phyloP scores from a whole-genome alignment of 2,797 vertebrate genomes.

The Lerista edwardsae region DNA sequence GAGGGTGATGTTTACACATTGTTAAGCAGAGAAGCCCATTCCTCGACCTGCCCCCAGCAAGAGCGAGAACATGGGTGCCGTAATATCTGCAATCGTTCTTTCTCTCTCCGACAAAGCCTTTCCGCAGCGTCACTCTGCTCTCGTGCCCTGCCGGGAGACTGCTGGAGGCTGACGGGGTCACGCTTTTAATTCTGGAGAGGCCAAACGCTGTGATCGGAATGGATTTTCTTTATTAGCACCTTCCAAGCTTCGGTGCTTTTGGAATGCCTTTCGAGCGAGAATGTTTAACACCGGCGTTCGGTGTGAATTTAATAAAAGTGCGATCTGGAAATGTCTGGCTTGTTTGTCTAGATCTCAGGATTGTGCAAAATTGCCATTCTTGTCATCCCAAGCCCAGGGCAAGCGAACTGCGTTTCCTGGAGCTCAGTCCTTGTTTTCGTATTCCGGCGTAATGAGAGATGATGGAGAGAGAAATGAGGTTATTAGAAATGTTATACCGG shows the following conservation, averaged over 20 bases:
- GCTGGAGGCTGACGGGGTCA: not conserved
- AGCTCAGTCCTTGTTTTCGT: not conserved
- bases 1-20: not conserved
- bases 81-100: not conserved
- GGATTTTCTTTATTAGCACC: not conserved
- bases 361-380: slow-evolving; percentile 1
- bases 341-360: slow-evolving; percentile 22
- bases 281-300: slow-evolving; percentile 16
- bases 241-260: not conserved
- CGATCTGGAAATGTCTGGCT: not conserved
- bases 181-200: slow-evolving; percentile 8
- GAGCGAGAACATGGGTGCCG: not conserved
- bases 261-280: slow-evolving; percentile 2
- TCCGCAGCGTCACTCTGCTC: not conserved
- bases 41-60: not conserved
- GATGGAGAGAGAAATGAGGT: slow-evolving; percentile 32
- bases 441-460: slow-evolving; percentile 30
- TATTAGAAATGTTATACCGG: slow-evolving; percentile 9
- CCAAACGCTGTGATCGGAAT: slow-evolving; percentile 6
- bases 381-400: slow-evolving; percentile 16
- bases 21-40: not conserved
- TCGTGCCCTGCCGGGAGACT: not conserved
- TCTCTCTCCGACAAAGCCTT: not conserved
- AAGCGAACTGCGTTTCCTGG: not conserved
- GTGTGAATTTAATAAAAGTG: slow-evolving; percentile 1